Evolutionary conservation across 2,888 invertebrate species (phyloP).

Genomic region (Iselma pallidipennis): DNA sequence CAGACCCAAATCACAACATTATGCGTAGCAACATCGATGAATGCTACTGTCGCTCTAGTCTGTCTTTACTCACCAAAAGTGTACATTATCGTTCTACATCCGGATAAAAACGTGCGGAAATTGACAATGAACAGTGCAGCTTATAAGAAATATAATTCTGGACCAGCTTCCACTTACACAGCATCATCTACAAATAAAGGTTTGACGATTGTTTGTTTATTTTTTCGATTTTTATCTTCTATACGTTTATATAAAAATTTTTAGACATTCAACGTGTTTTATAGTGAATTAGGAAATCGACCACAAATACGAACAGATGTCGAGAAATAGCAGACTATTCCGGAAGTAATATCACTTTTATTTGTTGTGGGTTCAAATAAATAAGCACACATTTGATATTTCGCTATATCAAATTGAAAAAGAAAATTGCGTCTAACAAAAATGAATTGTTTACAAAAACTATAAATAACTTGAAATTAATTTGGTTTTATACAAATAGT

Average conservation of each 20-base stretch:
- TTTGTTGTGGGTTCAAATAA: background rate
- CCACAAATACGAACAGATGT: background rate
- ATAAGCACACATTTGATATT: background rate
- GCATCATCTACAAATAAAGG: constrained; percentile 41
- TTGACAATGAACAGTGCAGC: constrained; percentile 54
- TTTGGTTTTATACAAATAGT: too few species aligned
- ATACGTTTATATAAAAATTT: background rate
- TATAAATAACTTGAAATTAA: too few species aligned
- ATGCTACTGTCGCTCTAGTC: constrained; percentile 69
- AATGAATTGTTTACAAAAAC: background rate
- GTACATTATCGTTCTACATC: constrained; percentile 73
- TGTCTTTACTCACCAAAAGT: constrained; percentile 74
- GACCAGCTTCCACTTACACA: constrained; percentile 43
- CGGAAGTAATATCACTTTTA: background rate
- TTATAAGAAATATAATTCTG: constrained; percentile 47
- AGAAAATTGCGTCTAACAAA: background rate
- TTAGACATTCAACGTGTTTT: background rate
- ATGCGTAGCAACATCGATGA: constrained; percentile 70
- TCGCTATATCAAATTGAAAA: background rate
- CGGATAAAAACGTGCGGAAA: constrained; percentile 72
- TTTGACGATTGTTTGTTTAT: constrained; percentile 16
- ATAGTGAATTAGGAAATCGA: background rate
- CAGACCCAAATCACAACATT: constrained; percentile 72
- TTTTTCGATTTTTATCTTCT: background rate
- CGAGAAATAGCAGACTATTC: background rate